These are phyloP conservation scores for Pseudomyrmex pallidus DNA, from an alignment of 1,140 invertebrate genomes.

Conservation along the genomic window DNA sequence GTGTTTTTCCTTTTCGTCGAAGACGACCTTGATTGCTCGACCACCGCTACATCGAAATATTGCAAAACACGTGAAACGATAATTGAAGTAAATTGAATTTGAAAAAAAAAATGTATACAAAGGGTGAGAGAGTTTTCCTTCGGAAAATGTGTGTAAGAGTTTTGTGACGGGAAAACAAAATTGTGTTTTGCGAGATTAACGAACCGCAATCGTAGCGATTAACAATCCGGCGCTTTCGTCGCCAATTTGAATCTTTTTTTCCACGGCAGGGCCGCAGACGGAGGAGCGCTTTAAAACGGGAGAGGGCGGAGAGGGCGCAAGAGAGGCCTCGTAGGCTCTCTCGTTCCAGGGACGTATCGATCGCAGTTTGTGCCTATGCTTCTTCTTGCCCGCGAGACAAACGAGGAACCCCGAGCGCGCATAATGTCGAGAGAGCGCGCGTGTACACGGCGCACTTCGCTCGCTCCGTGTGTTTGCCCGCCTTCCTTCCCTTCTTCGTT, in stretches of 20 bases:
- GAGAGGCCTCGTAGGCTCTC: constrained; percentile 80
- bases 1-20: constrained; percentile 11
- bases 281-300: background rate
- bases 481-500: constrained; percentile 60
- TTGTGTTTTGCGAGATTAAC: background rate
- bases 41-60: too few species aligned
- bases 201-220: background rate
- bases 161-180: background rate
- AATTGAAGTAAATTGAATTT: too few species aligned
- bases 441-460: constrained; percentile 60
- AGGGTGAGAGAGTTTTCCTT: too few species aligned
- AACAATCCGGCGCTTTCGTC: background rate
- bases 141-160: background rate
- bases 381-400: constrained; percentile 75
- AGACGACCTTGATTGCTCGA: background rate
- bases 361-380: constrained; percentile 65
- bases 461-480: constrained; percentile 62
- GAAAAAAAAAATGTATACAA: too few species aligned
- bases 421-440: constrained; percentile 79
- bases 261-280: background rate
- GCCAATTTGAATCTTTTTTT: constrained; percentile 23
- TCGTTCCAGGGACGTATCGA: constrained; percentile 77
- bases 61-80: too few species aligned
- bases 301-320: background rate
- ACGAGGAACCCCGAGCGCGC: constrained; percentile 80